Percentiles rank a stretch among this genome's conserved stretches.
Evolutionary conservation across 2,797 vertebrate genomes (phyloP).

Genomic region (Eleutherodactylus coqui): DNA sequence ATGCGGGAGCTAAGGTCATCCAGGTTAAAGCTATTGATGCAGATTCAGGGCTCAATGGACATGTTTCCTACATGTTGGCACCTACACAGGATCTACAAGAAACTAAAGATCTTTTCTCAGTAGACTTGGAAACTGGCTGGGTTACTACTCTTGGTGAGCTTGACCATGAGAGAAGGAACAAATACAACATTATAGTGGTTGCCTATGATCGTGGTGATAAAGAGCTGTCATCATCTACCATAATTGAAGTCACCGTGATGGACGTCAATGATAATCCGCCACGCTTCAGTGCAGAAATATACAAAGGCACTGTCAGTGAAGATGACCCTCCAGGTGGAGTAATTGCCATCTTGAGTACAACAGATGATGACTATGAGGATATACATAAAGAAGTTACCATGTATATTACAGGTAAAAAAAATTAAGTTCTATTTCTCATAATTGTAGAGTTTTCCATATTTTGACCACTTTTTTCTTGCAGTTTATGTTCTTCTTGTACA

Average conservation of each 20-base stretch:
- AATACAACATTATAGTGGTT: slow-evolving; percentile 82
- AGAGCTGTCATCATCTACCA: slow-evolving; percentile 80
- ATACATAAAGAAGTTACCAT: slow-evolving; percentile 91
- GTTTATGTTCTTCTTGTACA: background rate
- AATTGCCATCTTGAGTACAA: slow-evolving; percentile 94
- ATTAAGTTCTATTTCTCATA: no score
- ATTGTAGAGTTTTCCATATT: background rate
- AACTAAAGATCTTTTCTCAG: slow-evolving; percentile 84
- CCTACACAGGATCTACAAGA: slow-evolving; percentile 80
- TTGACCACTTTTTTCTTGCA: background rate
- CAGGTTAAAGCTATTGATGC: slow-evolving; percentile 90
- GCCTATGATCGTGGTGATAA: slow-evolving; percentile 91
- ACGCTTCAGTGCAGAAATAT: slow-evolving; percentile 94
- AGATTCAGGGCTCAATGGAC: slow-evolving; percentile 91
- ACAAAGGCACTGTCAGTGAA: slow-evolving; percentile 98
- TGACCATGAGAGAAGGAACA: slow-evolving; percentile 84
- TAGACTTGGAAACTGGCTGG: slow-evolving; percentile 93
- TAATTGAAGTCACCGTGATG: slow-evolving; percentile 87
- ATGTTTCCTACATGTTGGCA: slow-evolving; percentile 88
- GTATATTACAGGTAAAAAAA: slow-evolving; percentile 92
- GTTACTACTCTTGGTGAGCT: slow-evolving; percentile 91
- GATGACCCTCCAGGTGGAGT: slow-evolving; percentile 93
- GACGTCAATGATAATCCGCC: slow-evolving; percentile 96
- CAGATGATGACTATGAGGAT: slow-evolving; percentile 90
- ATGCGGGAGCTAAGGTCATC: slow-evolving; percentile 86